These are phyloP conservation scores for Orestias chungarensis DNA, from an alignment of 2,797 vertebrate species.

Conservation along the genomic window DNA sequence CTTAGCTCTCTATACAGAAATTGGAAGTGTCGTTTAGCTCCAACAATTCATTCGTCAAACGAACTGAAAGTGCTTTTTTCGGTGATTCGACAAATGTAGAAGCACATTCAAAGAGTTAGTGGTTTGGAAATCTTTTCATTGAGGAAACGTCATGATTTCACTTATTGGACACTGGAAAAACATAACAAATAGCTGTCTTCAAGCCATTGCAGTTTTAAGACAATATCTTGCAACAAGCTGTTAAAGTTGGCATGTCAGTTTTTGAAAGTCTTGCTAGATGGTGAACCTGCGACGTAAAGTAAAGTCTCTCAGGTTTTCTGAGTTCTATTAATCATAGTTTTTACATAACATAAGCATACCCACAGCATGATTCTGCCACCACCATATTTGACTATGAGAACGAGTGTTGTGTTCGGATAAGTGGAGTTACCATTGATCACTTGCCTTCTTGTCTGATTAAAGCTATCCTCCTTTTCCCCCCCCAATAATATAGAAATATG, in stretches of 20 bases:
- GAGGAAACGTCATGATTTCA: background rate
- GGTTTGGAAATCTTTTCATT: background rate
- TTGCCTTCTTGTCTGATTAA: background rate
- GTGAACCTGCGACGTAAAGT: background rate
- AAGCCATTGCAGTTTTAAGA: background rate
- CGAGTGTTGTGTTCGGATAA: background rate
- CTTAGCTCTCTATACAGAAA: no score
- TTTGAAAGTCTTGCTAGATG: background rate
- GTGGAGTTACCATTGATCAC: background rate
- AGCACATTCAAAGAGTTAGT: no score
- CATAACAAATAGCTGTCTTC: background rate
- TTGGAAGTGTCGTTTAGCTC: no score
- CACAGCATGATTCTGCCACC: background rate
- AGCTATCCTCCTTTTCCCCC: no score
- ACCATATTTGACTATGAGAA: background rate
- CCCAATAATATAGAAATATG: no score
- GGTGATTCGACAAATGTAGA: no score
- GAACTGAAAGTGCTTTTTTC: no score
- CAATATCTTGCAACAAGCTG: background rate
- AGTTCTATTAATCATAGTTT: no score
- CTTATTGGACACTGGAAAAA: background rate
- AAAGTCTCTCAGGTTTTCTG: background rate
- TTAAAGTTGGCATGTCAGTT: background rate
- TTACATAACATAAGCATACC: background rate
- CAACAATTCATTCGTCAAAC: no score